Evolutionary conservation across 2,888 invertebrate species (phyloP).

Genomic region (Parelbella ahira): DNA sequence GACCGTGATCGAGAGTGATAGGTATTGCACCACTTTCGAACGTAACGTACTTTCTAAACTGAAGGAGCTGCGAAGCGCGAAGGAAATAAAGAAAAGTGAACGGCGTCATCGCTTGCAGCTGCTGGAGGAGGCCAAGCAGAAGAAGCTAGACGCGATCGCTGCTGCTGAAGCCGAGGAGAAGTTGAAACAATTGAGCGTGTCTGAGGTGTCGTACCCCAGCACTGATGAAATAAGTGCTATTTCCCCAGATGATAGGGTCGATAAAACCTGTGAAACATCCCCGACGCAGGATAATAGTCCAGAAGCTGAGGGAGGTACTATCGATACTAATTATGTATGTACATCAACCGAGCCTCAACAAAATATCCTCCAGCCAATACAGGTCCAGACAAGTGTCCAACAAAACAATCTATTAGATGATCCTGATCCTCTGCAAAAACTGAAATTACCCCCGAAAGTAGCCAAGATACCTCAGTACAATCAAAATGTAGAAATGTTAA

Average conservation of each 20-base stretch:
- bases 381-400: constrained; percentile 57
- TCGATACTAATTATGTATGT: constrained; percentile 38
- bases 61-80: constrained; percentile 84
- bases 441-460: constrained; percentile 57
- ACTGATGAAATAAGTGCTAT: constrained; percentile 80
- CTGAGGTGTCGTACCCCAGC: constrained; percentile 82
- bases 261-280: constrained; percentile 55
- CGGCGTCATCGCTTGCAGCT: constrained; percentile 81
- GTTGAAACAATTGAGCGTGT: constrained; percentile 78
- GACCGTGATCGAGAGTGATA: constrained; percentile 54
- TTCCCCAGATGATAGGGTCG: constrained; percentile 73
- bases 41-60: constrained; percentile 86
- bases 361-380: constrained; percentile 69
- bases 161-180: constrained; percentile 73
- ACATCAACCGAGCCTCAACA: constrained; percentile 47
- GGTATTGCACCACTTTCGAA: constrained; percentile 86
- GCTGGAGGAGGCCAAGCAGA: constrained; percentile 78
- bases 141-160: constrained; percentile 74
- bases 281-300: constrained; percentile 44
- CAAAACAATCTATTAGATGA: constrained; percentile 65
- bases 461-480: constrained; percentile 51
- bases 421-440: constrained; percentile 64
- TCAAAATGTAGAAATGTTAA: constrained; percentile 64
- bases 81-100: constrained; percentile 82
- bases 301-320: constrained; percentile 35